Evolutionary conservation across 2,797 vertebrate species (phyloP).

Genomic region (Lerista edwardsae): DNA sequence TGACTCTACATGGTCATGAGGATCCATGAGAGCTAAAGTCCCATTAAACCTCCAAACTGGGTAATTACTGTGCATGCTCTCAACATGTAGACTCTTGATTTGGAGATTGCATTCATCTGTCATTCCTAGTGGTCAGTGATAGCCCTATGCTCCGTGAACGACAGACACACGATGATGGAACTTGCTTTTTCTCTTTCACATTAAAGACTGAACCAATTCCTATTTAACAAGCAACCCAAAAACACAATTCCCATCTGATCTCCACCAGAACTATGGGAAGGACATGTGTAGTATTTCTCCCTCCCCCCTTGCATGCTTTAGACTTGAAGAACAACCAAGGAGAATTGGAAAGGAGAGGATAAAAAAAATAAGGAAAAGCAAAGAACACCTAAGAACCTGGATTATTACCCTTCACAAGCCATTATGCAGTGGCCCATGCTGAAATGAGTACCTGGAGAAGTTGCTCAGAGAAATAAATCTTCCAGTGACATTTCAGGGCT

Average conservation of each 20-base stretch:
- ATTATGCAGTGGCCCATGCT: conserved; percentile 49
- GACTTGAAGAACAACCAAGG: conserved; percentile 1
- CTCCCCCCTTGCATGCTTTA: background rate
- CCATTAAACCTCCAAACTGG: background rate
- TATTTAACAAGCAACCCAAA: background rate
- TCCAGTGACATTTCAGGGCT: conserved; percentile 70
- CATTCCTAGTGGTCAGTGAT: background rate
- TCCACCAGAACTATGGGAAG: background rate
- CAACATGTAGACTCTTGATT: no score
- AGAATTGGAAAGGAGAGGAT: background rate
- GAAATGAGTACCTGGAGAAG: conserved; percentile 67
- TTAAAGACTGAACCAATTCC: background rate
- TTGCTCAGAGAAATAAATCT: conserved; percentile 67
- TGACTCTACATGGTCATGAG: background rate
- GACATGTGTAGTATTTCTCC: fast-evolving
- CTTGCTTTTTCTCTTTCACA: background rate
- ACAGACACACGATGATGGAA: background rate
- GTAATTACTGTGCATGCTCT: background rate
- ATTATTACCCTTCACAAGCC: conserved; percentile 44
- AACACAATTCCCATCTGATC: background rate
- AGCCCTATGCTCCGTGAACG: no score
- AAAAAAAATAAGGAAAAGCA: background rate
- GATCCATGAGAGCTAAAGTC: background rate
- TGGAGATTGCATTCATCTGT: background rate
- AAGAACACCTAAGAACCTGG: background rate